These are phyloP conservation scores for Lymantria monacha DNA, from an alignment of 2,888 invertebrate species.

Conservation along the genomic window DNA sequence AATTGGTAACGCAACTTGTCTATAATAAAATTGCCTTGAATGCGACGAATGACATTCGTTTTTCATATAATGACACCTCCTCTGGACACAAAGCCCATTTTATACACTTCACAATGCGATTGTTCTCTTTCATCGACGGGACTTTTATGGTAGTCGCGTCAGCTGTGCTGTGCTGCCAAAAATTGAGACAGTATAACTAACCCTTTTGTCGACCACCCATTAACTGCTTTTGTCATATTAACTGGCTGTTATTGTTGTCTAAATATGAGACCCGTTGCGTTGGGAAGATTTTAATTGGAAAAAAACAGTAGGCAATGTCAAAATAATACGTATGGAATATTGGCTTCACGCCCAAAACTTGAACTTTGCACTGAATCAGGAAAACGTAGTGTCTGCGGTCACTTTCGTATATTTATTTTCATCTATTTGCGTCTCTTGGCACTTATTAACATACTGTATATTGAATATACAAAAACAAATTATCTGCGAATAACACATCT, in stretches of 20 bases:
- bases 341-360: slow-evolving; percentile 67
- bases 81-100: slow-evolving; percentile 73
- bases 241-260: slow-evolving; percentile 27
- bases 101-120: slow-evolving; percentile 75
- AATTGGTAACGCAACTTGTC: slow-evolving; percentile 17
- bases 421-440: slow-evolving; percentile 70
- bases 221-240: slow-evolving; percentile 38
- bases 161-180: slow-evolving; percentile 61
- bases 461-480: no score
- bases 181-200: slow-evolving; percentile 70
- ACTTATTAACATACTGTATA: slow-evolving; percentile 23
- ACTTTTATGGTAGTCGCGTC: slow-evolving; percentile 73
- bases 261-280: slow-evolving; percentile 13
- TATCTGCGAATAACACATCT: no score
- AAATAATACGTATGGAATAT: slow-evolving; percentile 46
- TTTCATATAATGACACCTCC: slow-evolving; percentile 71
- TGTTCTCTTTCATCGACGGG: slow-evolving; percentile 76
- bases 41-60: slow-evolving; percentile 74
- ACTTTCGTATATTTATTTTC: slow-evolving; percentile 60
- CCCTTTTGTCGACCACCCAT: slow-evolving; percentile 44
- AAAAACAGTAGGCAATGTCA: slow-evolving; percentile 40
- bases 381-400: slow-evolving; percentile 61
- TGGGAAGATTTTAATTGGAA: slow-evolving; percentile 15
- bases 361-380: slow-evolving; percentile 77
- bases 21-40: slow-evolving; percentile 56